These are phyloP conservation scores for Luffia ferchaultella DNA, from an alignment of 2,888 invertebrate species.

Conservation along the genomic window DNA sequence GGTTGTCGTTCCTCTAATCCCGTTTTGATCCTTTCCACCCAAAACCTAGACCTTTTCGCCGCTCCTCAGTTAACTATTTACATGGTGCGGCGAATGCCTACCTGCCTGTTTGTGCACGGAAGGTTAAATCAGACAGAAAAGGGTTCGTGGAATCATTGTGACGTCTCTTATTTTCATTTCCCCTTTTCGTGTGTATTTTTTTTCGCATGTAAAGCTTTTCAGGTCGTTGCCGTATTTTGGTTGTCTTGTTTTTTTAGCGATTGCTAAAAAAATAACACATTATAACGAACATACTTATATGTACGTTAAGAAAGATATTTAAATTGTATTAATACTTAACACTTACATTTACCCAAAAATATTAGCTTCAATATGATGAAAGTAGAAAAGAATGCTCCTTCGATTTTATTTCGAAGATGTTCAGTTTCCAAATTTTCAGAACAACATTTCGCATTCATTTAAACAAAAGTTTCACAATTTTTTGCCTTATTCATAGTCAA, in stretches of 20 bases:
- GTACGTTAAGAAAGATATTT: neutral
- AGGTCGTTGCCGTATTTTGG: neutral
- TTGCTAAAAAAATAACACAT: too few species aligned
- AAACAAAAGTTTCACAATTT: too few species aligned
- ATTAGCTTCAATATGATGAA: too few species aligned
- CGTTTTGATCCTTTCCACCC: slow-evolving; percentile 73
- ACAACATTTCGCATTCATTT: too few species aligned
- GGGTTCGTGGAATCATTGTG: neutral
- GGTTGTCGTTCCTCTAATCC: slow-evolving; percentile 76
- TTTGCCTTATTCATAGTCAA: too few species aligned
- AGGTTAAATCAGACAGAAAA: neutral
- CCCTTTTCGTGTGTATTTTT: neutral
- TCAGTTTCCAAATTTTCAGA: too few species aligned
- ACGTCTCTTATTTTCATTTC: neutral
- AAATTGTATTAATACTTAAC: neutral
- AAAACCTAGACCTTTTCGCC: slow-evolving; percentile 62
- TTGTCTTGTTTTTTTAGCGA: neutral
- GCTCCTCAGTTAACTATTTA: slow-evolving; percentile 59
- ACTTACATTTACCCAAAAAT: too few species aligned
- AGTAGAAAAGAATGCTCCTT: too few species aligned
- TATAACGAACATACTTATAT: too few species aligned
- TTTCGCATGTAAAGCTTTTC: neutral
- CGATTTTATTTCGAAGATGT: too few species aligned
- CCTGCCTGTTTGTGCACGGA: slow-evolving; percentile 37
- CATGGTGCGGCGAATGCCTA: slow-evolving; percentile 41